Base-by-base conservation (phyloP, 2,888 invertebrate species). In the Tortrix viridana region DNA sequence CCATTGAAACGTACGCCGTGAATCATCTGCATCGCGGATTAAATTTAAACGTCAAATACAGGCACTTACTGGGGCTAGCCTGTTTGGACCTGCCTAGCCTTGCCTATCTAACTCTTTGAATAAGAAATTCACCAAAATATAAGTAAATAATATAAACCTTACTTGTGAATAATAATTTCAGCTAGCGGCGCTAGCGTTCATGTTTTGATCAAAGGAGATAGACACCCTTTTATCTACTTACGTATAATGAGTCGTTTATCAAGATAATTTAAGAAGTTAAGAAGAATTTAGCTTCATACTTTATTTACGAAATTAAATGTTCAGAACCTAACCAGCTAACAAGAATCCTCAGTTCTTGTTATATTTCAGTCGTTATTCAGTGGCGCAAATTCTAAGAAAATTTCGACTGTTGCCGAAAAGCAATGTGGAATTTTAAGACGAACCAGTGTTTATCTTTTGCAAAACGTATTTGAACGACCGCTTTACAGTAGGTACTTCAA, bases 381-480 rank as follows among this genome's bases (percentile, higher is more conserved):
- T n/a, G 16, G 55, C 5, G 44, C 37, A 49, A 37, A 41, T 61
- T 61, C 61, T 44, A 38, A 50, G 61, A 61, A 61, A 50, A 38
- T 38, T 14, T 50, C 43, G 32, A 37, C 49, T 18, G 56, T 19
- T 50, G n/a, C 38, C 52, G 49, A 62, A 62, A 63, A 26, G 43
- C 23, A 47, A 48, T 44, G 44, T 26, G 56, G 57, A 56, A 57
- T 63, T 63, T 63, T 57, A 63, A 61, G 23, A 47, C 57, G 26
- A 46, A 26, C 50, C 47, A 38, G 23, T 57, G 62, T 57, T 57
- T 63, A 57, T 57, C 52, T 63, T 63, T 26, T 6, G 56, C 62
- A 56, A 56, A 56, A 56, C 57, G 56, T 57, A 57, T 63, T 63
- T 57, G 62, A 57, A 57, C 52, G 52, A 46, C 23, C 47, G 56